These are phyloP conservation scores for Ganaspis brasiliensis DNA, from an alignment of 2,888 invertebrate species.

Conservation along the genomic window DNA sequence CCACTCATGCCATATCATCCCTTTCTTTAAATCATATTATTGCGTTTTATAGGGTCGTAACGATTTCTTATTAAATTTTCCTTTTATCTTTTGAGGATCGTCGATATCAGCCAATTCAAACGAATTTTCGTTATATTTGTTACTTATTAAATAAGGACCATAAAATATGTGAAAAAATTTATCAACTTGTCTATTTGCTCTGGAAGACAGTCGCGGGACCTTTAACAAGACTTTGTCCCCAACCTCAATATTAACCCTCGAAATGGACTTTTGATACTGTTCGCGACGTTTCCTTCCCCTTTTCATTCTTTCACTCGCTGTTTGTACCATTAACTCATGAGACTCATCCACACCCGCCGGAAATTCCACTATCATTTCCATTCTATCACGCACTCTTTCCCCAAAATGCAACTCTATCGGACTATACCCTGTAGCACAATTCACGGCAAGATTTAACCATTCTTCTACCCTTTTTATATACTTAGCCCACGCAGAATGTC, in stretches of 20 bases:
- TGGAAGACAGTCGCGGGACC: background rate
- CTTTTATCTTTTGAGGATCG: background rate
- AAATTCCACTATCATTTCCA: slow-evolving; percentile 44
- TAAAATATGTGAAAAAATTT: background rate
- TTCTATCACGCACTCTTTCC: slow-evolving; percentile 36
- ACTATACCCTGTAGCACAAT: slow-evolving; percentile 43
- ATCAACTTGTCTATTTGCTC: background rate
- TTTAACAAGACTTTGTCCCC: slow-evolving; percentile 48
- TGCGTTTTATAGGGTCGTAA: no score
- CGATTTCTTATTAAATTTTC: background rate
- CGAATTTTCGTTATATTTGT: background rate
- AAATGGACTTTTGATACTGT: slow-evolving; percentile 41
- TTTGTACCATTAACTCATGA: slow-evolving; percentile 39
- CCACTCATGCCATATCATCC: no score
- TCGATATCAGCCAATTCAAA: background rate
- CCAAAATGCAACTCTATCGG: slow-evolving; percentile 49
- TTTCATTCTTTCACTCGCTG: slow-evolving; percentile 42
- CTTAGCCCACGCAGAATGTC: slow-evolving; percentile 53
- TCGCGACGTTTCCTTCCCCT: slow-evolving; percentile 38
- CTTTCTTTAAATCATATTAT: no score
- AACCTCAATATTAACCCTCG: slow-evolving; percentile 35
- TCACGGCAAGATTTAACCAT: slow-evolving; percentile 47
- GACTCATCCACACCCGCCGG: slow-evolving; percentile 20
- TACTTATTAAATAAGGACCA: background rate
- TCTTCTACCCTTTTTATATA: slow-evolving; percentile 45